Base-by-base conservation (phyloP, 2,113 vertebrate genomes). In the Mus spicilegus region DNA sequence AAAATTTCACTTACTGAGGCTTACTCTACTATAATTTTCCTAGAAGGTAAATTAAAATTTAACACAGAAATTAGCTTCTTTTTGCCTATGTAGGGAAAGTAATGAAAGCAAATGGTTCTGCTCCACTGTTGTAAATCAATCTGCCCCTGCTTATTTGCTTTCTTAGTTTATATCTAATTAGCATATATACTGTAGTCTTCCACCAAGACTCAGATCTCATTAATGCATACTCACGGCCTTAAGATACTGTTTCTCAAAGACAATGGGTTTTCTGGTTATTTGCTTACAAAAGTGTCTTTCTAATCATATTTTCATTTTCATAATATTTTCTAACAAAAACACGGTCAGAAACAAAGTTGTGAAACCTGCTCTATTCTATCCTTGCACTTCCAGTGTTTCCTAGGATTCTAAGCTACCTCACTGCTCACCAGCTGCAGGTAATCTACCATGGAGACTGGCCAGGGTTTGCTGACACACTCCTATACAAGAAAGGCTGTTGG, bases 41-140 rank as follows among this genome's bases (percentile, higher is more conserved):
- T 63, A 96, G 58, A 51, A 85, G 12, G 22, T 61, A 73, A 67
- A 75, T 88, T 90, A 87, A 97, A 81, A 89, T 88, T 77, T 56
- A 36, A 33, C 82, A 16, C 72, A 89, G 65, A 88, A 54, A 61
- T 82, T 72, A 70, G 73, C 67, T 72, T 3, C 75, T 58, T 88
- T 54, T 19, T 49, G 20, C 51, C 46, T 14, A 72, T 33, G 16
- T 7, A n/a, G 11, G 33, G 20, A 19, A 87, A 90, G n/a, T 19
- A 51, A 78, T 28, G 26, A n/a, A 39, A 90, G 75, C 16, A 87
- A n/a, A 12, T 49, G 65, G 20, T 33, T 39, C 24, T 39, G 7
- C 22, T n/a, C 28, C 16, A n/a, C 30, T 28, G 4, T 22, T 87
- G 65, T 85, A 77, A 69, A 42, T 87, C 76, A 93, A 24, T 93